A percentile compares a stretch with the other conserved stretches of the same genome.
Conservation (phyloP, 2,113 vertebrate genomes). For the Climacteris rufus region DNA sequence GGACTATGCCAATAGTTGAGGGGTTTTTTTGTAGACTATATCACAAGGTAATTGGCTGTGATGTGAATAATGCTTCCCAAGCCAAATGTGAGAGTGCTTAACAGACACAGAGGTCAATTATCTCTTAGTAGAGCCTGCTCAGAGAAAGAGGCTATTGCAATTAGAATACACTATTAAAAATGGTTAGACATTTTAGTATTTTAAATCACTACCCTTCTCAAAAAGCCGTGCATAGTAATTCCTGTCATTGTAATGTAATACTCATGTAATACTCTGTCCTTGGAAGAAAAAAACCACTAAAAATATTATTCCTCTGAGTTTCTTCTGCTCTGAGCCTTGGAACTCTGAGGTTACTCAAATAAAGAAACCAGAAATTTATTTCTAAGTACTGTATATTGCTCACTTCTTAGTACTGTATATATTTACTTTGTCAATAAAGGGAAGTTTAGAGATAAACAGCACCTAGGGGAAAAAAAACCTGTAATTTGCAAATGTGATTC, state of each 20-base stretch:
- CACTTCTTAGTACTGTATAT: background rate
- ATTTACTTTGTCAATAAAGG: background rate
- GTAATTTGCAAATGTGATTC: background rate
- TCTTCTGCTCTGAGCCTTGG: background rate
- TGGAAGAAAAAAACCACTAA: background rate
- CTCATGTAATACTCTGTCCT: background rate
- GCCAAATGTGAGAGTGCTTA: slow-evolving; percentile 53
- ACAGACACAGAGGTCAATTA: slow-evolving; percentile 62
- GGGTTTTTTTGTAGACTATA: background rate
- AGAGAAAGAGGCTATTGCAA: slow-evolving; percentile 48
- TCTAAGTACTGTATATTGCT: background rate
- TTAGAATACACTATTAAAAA: slow-evolving; percentile 52
- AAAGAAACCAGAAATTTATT: background rate
- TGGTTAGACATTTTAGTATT: slow-evolving; percentile 35
- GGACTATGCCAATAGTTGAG: background rate
- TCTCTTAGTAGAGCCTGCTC: slow-evolving; percentile 46
- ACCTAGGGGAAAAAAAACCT: background rate
- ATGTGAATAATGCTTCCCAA: slow-evolving; percentile 59
- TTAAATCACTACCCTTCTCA: slow-evolving; percentile 27
- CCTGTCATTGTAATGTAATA: background rate
- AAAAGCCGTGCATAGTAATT: slow-evolving; percentile 5
- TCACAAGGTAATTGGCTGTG: slow-evolving; percentile 48
- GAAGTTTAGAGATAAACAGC: background rate
- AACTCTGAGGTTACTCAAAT: background rate
- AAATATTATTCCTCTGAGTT: slow-evolving; percentile 18